Percentiles rank a stretch among this genome's conserved stretches.
phyloP scores from a whole-genome alignment of 2,888 invertebrate species.

The Drosophila greeni region DNA sequence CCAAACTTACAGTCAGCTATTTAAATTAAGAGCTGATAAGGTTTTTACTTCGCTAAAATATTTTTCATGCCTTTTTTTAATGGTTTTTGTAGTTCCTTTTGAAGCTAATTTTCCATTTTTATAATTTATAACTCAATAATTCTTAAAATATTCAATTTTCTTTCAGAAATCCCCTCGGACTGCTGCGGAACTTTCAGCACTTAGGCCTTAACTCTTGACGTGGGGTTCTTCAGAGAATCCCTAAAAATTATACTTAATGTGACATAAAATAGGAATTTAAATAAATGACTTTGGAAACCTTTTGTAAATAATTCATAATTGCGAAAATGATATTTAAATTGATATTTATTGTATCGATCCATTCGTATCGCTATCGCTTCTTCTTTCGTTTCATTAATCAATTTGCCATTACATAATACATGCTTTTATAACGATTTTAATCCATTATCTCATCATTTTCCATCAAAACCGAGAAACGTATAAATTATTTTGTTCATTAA shows the following conservation, averaged over 20 bases:
- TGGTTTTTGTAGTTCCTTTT: neutral
- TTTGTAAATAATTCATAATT: slow-evolving; percentile 15
- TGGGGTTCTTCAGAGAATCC: neutral
- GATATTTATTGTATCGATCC: slow-evolving; percentile 68
- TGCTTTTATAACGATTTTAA: slow-evolving; percentile 48
- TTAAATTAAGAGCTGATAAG: neutral
- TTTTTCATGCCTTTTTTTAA: neutral
- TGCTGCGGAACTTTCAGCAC: slow-evolving; percentile 64
- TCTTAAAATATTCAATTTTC: neutral
- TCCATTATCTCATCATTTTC: slow-evolving; percentile 13
- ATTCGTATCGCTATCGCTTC: slow-evolving; percentile 48
- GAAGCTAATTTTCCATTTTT: accelerated
- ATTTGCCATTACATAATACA: slow-evolving; percentile 56
- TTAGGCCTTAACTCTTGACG: slow-evolving; percentile 22
- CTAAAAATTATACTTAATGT: slow-evolving; percentile 12
- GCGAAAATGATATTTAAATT: slow-evolving; percentile 55
- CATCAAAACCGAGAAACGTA: slow-evolving; percentile 21
- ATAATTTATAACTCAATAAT: neutral
- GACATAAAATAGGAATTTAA: slow-evolving; percentile 1
- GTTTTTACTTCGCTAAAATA: neutral
- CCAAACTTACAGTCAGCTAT: neutral
- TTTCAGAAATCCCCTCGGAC: slow-evolving; percentile 67
- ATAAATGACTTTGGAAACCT: slow-evolving; percentile 7
- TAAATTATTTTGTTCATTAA: slow-evolving; percentile 20
- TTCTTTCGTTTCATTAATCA: slow-evolving; percentile 44